Percentiles rank a stretch among this genome's conserved stretches.
Evolutionary conservation across 2,797 vertebrate genomes (phyloP).

Genomic region (Pangasius djambal): DNA sequence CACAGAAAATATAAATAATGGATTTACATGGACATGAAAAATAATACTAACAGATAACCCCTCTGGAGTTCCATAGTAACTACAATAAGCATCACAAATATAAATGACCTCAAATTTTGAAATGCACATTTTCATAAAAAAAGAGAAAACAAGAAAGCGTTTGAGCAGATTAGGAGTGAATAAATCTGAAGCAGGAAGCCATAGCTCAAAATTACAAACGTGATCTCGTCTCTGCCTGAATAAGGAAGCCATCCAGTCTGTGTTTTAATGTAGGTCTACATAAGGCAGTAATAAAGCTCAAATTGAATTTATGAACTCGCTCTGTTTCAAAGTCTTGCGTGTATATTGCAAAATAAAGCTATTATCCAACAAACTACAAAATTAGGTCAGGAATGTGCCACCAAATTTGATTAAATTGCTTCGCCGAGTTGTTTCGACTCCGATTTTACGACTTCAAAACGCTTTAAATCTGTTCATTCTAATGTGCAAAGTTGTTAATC

Average conservation of each 20-base stretch:
- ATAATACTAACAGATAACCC: background rate
- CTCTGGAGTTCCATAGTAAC: background rate
- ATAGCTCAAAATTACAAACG: constrained; percentile 44
- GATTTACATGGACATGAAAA: background rate
- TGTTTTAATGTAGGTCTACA: constrained; percentile 45
- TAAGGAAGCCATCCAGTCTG: constrained; percentile 38
- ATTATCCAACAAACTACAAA: constrained; percentile 77
- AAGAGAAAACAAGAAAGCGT: constrained; percentile 21
- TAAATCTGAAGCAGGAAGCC: constrained; percentile 31
- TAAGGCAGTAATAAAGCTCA: constrained; percentile 74
- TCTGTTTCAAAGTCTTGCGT: constrained; percentile 66
- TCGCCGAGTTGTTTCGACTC: constrained; percentile 73
- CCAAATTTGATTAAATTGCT: constrained; percentile 74
- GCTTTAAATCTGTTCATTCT: constrained; percentile 72
- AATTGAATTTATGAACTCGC: constrained; percentile 80
- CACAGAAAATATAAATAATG: background rate
- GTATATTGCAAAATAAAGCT: constrained; percentile 74
- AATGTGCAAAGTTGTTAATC: constrained; percentile 78
- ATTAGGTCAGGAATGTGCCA: constrained; percentile 77
- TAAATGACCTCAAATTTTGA: background rate
- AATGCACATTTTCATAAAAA: constrained; percentile 2
- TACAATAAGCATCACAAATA: background rate
- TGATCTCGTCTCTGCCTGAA: constrained; percentile 38
- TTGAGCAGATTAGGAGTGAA: constrained; percentile 23
- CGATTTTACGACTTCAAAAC: constrained; percentile 76